phyloP scores from a whole-genome alignment of 2,888 invertebrate species.

The Cerceris ruficornis region DNA sequence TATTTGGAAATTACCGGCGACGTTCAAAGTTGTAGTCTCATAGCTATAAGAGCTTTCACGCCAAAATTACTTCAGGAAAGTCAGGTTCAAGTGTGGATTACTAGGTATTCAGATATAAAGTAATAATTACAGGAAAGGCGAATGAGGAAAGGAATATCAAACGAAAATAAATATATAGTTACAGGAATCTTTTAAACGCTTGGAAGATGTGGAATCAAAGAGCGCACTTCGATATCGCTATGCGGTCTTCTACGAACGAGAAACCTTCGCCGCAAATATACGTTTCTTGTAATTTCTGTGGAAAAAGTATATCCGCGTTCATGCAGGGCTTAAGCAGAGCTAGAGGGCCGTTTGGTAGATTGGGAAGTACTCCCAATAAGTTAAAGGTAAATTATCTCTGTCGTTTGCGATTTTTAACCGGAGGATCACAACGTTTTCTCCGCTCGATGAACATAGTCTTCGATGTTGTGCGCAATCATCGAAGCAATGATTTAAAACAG shows the following conservation, averaged over 20 bases:
- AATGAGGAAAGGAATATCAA: neutral
- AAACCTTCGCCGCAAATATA: slow-evolving; percentile 87
- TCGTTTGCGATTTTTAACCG: neutral
- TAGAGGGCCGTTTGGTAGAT: slow-evolving; percentile 84
- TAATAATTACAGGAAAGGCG: neutral
- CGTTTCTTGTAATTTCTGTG: slow-evolving; percentile 97
- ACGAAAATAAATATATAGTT: slow-evolving; percentile 83
- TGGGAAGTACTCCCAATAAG: slow-evolving; percentile 88
- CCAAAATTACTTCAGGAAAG: slow-evolving; percentile 86
- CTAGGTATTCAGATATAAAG: slow-evolving; percentile 82
- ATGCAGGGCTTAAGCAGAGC: slow-evolving; percentile 87
- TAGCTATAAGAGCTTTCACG: slow-evolving; percentile 90
- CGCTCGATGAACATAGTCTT: too few relatives aligned
- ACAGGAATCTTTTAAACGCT: slow-evolving; percentile 91
- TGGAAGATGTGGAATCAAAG: slow-evolving; percentile 96
- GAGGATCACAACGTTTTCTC: neutral
- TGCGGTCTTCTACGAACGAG: slow-evolving; percentile 84
- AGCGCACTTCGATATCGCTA: slow-evolving; percentile 93
- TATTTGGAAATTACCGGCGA: slow-evolving; percentile 94
- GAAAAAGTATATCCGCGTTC: slow-evolving; percentile 93
- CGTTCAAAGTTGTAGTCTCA: slow-evolving; percentile 94
- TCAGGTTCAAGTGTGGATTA: slow-evolving; percentile 87
- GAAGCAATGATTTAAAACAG: too few relatives aligned
- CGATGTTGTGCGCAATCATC: too few relatives aligned
- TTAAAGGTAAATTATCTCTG: slow-evolving; percentile 84